Evolutionary conservation across 2,113 vertebrate genomes (phyloP).

Genomic region (Antechinus flavipes): DNA sequence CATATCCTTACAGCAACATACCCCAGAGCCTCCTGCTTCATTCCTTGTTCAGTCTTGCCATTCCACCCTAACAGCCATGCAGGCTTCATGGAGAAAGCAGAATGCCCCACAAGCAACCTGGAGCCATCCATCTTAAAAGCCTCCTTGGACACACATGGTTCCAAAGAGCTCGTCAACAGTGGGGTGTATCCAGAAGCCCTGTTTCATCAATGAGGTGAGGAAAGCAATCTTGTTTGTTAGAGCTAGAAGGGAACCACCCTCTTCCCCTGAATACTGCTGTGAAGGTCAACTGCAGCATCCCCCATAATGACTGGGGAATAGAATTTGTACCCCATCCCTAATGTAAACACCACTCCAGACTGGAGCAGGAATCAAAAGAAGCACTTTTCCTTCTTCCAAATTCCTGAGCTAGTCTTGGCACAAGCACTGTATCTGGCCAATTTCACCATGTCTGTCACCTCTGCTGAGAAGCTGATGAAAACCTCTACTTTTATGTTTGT

Average conservation of each 20-base stretch:
- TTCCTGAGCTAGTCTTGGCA: conserved; percentile 65
- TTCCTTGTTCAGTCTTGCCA: conserved; percentile 49
- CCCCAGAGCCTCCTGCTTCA: not conserved
- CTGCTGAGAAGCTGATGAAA: rapidly evolving
- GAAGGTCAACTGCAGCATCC: rapidly evolving
- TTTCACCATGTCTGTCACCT: conserved; percentile 36
- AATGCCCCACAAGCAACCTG: conserved; percentile 27
- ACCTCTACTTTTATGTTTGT: conserved; percentile 55
- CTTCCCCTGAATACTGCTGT: conserved; percentile 36
- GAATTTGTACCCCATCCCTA: conserved; percentile 61
- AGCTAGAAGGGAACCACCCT: rapidly evolving
- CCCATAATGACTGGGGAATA: not conserved
- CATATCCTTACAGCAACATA: rapidly evolving
- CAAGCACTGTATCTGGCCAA: conserved; percentile 76
- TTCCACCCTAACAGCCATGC: conserved; percentile 33
- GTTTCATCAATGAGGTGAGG: not conserved
- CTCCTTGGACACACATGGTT: not conserved
- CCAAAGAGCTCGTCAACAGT: not conserved
- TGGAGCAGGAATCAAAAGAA: not conserved
- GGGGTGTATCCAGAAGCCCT: conserved; percentile 43
- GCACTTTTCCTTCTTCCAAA: not conserved
- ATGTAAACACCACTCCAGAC: not conserved
- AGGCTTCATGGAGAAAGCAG: conserved; percentile 45
- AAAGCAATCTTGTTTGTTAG: not conserved
- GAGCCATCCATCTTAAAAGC: not conserved